Base-by-base conservation (phyloP, 2,888 invertebrate species). In the Alloscopus bannaensis region DNA sequence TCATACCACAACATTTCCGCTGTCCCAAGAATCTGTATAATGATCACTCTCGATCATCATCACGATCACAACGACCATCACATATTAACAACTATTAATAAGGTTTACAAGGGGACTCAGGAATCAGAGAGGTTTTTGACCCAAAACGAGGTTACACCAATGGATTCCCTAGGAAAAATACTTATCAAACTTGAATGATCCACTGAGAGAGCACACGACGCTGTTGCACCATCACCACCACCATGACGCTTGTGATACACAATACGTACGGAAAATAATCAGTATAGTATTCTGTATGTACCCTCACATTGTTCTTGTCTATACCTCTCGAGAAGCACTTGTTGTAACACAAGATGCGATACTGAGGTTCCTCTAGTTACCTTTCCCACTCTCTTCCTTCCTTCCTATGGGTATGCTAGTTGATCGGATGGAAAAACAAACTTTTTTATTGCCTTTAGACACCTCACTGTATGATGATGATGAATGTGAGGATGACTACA, bases 81-180 rank as follows among this genome's bases (percentile, higher is more conserved):
- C 47, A 11, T 24, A 62, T 65, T 28, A 64, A 22, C 36, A n/a
- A n/a, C n/a, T n/a, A n/a, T n/a, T n/a, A n/a, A n/a, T n/a, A n/a
- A n/a, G n/a, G n/a, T 36, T 80, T 55, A 64, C 65, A 81, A 80
- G 57, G 76, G 82, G 82, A 82, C 78, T 81, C 69, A n/a, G n/a
- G 55, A 78, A 72, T 72, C 57, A 68, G n/a, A n/a, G 75, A 85
- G 85, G 85, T 85, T 85, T 84, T 85, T 85, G 84, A 85, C 85
- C 84, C 83, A 85, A 83, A 85, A 84, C 81, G 83, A 78, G 84
- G 84, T 84, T 83, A 84, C 82, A 31, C 18, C 31, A 57, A 29
- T 57, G 57, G 18, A 57, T 57, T 55, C 55, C 28, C 45, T 24
- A 22, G 55, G 24, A 55, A 55, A 24, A 22, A 55, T 55, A 55